Evolutionary conservation across 2,888 invertebrate genomes (phyloP).

Genomic region (Chrysopilus asiliformis): DNA sequence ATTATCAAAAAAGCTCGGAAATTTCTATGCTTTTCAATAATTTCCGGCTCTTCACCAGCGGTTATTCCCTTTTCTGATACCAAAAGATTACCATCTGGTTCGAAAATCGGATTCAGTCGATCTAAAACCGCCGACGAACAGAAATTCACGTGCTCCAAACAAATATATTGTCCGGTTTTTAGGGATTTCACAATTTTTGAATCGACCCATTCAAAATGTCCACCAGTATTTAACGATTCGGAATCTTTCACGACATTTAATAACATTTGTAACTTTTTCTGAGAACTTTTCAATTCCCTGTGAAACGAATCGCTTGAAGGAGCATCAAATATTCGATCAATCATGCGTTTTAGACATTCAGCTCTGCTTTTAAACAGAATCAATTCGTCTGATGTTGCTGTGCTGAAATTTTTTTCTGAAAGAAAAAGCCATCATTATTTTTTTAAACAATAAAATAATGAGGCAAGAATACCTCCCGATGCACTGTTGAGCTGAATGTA

Average conservation of each 20-base stretch:
- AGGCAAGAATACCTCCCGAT: no score
- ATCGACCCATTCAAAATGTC: slow-evolving; percentile 88
- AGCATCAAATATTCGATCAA: slow-evolving; percentile 13
- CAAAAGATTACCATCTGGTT: slow-evolving; percentile 77
- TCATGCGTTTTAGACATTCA: slow-evolving; percentile 19
- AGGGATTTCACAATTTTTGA: slow-evolving; percentile 76
- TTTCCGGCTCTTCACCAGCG: slow-evolving; percentile 50
- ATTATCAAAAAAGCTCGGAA: slow-evolving; percentile 91
- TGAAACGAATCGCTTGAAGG: no score
- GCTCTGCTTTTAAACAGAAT: slow-evolving; percentile 25
- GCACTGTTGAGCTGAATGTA: no score
- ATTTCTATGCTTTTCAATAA: slow-evolving; percentile 71
- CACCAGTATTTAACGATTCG: slow-evolving; percentile 61
- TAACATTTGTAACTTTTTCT: no score
- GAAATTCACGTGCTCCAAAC: slow-evolving; percentile 86
- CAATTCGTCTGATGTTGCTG: slow-evolving; percentile 25
- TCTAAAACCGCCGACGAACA: slow-evolving; percentile 95
- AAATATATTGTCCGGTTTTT: slow-evolving; percentile 67
- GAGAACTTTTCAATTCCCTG: no score
- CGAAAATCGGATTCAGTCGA: slow-evolving; percentile 86
- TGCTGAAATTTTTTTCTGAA: slow-evolving; percentile 21
- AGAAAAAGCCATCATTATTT: slow-evolving; percentile 4
- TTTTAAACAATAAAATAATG: no score
- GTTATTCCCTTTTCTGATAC: slow-evolving; percentile 84
- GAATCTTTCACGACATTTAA: slow-evolving; percentile 33